A percentile compares a stretch with the other conserved stretches of the same genome.
Evolutionary conservation across 1,140 invertebrate species (phyloP).

Genomic region (Ladona fulva): DNA sequence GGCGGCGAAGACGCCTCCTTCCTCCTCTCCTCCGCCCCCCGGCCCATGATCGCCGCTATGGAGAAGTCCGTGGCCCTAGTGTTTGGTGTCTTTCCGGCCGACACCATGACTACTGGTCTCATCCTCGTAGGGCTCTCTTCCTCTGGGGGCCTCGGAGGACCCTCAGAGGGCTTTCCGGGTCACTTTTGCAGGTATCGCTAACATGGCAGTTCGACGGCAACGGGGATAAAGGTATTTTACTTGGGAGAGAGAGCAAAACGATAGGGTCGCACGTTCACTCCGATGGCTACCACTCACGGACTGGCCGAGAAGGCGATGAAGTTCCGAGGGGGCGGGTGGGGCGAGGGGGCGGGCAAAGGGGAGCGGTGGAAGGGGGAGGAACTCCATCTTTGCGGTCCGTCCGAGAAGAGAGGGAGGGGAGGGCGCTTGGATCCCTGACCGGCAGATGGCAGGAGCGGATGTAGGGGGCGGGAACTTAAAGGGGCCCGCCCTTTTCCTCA

Average conservation of each 20-base stretch:
- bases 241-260: neutral
- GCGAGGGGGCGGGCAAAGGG: neutral
- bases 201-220: neutral
- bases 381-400: neutral
- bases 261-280: neutral
- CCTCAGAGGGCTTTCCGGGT: too few relatives aligned
- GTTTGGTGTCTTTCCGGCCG: neutral
- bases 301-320: neutral
- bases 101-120: neutral
- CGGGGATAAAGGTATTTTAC: neutral
- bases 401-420: neutral
- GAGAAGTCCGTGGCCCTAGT: slow-evolving; percentile 75
- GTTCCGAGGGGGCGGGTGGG: neutral
- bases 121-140: neutral
- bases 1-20: slow-evolving; percentile 21
- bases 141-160: neutral
- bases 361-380: neutral
- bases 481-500: neutral
- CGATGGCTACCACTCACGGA: neutral
- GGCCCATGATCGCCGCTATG: slow-evolving; percentile 86
- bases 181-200: neutral
- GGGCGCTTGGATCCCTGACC: neutral
- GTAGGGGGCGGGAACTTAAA: neutral
- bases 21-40: slow-evolving; percentile 35
- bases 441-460: neutral